These are phyloP conservation scores for Heliconius cydno DNA, from an alignment of 2,888 invertebrate species.

Conservation along the genomic window DNA sequence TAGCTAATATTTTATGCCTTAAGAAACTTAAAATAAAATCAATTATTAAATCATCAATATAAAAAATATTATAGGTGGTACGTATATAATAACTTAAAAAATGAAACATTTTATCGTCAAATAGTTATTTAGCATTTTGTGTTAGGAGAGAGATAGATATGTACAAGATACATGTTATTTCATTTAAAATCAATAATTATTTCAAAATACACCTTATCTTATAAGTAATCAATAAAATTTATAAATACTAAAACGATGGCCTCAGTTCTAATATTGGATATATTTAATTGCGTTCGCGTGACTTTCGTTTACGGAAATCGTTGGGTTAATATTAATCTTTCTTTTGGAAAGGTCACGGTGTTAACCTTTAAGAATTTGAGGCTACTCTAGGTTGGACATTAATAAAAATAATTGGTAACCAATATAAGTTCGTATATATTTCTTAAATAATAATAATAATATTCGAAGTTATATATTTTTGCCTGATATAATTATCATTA, in stretches of 20 bases:
- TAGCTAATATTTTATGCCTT: no score
- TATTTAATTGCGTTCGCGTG: conserved; percentile 45
- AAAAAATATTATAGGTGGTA: no score
- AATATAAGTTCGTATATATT: not conserved
- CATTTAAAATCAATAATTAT: not conserved
- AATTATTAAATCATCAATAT: no score
- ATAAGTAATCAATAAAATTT: not conserved
- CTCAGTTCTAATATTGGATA: conserved; percentile 29
- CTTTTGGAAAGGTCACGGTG: conserved; percentile 31
- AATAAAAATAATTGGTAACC: not conserved
- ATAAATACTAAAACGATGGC: conserved; percentile 13
- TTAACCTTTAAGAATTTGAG: conserved; percentile 18
- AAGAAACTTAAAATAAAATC: no score
- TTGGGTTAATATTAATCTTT: conserved; percentile 37
- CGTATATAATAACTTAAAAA: no score
- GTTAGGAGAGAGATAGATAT: no score
- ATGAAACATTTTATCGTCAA: no score
- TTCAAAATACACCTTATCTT: not conserved
- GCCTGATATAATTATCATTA: not conserved
- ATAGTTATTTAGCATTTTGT: no score
- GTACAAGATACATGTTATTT: not conserved
- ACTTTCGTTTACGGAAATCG: conserved; percentile 41
- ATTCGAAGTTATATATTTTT: not conserved
- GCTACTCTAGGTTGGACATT: not conserved
- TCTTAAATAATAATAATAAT: not conserved